Evolutionary conservation across 2,797 vertebrate species (phyloP), one percentile per base, ranked within the genome.

Genomic region (Poeciliopsis gracilis): DNA sequence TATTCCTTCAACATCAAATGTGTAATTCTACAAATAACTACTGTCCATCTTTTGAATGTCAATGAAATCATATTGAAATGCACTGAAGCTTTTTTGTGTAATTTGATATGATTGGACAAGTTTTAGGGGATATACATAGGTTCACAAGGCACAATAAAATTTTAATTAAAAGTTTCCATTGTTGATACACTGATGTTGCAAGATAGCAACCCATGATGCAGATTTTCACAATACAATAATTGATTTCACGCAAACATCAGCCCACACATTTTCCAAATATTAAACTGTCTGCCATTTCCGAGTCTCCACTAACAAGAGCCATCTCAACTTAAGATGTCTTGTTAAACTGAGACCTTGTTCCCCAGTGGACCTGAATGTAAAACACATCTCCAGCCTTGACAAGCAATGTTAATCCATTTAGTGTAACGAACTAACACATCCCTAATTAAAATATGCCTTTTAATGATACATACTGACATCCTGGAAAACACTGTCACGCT

Each of bases 391-490:
- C 90, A 93, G 93, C 90, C 89, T 90, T 94, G 93, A 96, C 95
- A 95, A 94, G 94, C 94, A 90, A 92, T 95, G 94, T 94, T 96
- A 96, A 96, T 96, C 95, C 94, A 93, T 96, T 96, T 95, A 94
- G 93, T 94, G 93, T 95, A 96, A 96, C 94, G 91, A 96, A 96
- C 93, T 94, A 95, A 95, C 95, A 95, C 90, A 94, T 95, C 92
- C 92, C 94, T 96, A 96, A 96, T 96, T 96, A 96, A 96, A 96
- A 96, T 95, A 95, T 94, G 93, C 92, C 92, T 95, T 96, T 96
- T 95, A 96, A 96, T 96, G 95, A 96, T 95, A 94, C 93, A 91
- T 91, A 91, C 93, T 94, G 95, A 95, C 95, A 95, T 94, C 89
- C 88, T 92, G 90, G 85, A 94, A 94, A 95, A 95, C 94, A 95